Evolutionary conservation across 1,140 invertebrate genomes (phyloP).

Genomic region (Epicauta chinensis): DNA sequence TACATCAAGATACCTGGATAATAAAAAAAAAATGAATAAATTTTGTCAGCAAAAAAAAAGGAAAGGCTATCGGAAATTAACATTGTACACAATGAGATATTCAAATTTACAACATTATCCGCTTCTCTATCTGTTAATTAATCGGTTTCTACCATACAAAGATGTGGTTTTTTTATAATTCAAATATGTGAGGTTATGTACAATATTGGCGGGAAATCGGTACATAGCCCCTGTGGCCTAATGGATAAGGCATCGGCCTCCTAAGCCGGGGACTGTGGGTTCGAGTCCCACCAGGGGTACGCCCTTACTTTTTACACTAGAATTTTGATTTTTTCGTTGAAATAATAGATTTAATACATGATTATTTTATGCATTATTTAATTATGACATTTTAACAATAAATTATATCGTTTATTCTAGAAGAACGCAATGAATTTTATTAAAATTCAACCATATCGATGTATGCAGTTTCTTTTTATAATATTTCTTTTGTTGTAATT

Average conservation of each 20-base stretch:
- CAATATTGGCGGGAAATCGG: not conserved
- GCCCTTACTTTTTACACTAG: conserved; percentile 6
- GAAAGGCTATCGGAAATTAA: not conserved
- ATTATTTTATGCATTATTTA: too few relatives aligned
- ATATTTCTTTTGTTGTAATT: too few relatives aligned
- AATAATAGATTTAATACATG: too few relatives aligned
- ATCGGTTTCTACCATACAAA: not conserved
- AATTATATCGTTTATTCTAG: too few relatives aligned
- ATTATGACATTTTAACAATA: too few relatives aligned
- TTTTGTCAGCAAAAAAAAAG: not conserved
- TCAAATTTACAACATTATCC: not conserved
- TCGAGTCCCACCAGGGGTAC: conserved; percentile 68
- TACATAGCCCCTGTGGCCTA: conserved; percentile 52
- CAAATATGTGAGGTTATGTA: too few relatives aligned
- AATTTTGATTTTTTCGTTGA: too few relatives aligned
- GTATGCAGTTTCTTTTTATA: too few relatives aligned
- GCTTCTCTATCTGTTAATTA: not conserved
- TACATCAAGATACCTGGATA: not conserved
- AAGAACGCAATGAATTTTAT: too few relatives aligned
- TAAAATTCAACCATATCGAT: too few relatives aligned
- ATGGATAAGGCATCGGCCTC: conserved; percentile 71
- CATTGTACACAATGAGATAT: too few relatives aligned
- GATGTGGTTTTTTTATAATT: too few relatives aligned
- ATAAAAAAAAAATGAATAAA: not conserved
- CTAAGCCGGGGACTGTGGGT: conserved; percentile 69